A percentile compares a stretch with the other conserved stretches of the same genome.
phyloP scores from a whole-genome alignment of 2,113 vertebrate genomes.

The Sterna hirundo region DNA sequence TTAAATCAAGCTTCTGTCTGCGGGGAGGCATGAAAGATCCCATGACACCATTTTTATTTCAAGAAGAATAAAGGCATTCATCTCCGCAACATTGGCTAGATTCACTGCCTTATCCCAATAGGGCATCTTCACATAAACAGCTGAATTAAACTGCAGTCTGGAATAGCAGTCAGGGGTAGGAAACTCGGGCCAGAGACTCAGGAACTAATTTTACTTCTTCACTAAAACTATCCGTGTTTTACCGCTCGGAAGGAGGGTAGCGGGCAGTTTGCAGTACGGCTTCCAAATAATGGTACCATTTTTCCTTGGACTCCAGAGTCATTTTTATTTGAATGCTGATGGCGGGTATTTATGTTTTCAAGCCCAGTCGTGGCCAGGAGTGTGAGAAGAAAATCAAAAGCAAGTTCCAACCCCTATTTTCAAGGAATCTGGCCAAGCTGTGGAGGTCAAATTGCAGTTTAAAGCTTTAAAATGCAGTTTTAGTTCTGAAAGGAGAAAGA shows the following conservation, averaged over 20 bases:
- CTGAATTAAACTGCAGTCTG: slow-evolving; percentile 16
- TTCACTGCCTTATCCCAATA: slow-evolving; percentile 37
- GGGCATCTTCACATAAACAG: slow-evolving; percentile 28
- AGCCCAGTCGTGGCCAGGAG: neutral
- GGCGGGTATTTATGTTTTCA: neutral
- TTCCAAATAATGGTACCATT: neutral
- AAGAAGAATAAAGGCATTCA: slow-evolving; percentile 66
- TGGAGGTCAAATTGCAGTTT: neutral
- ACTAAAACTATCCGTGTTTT: neutral
- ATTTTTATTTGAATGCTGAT: neutral
- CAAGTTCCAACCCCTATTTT: neutral
- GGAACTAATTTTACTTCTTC: slow-evolving; percentile 12
- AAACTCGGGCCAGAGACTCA: neutral
- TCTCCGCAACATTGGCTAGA: neutral
- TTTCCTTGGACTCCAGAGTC: neutral
- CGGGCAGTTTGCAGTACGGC: neutral
- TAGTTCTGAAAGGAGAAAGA: neutral
- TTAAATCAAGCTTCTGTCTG: slow-evolving; percentile 62
- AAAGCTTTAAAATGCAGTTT: neutral
- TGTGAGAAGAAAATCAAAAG: neutral
- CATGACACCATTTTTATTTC: slow-evolving; percentile 53
- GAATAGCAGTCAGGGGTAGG: neutral
- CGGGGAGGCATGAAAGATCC: slow-evolving; percentile 29
- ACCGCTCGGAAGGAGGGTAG: neutral
- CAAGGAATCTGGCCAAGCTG: neutral